Conservation (phyloP, 1,140 invertebrate species). For the Muscidifurax raptorellus region DNA sequence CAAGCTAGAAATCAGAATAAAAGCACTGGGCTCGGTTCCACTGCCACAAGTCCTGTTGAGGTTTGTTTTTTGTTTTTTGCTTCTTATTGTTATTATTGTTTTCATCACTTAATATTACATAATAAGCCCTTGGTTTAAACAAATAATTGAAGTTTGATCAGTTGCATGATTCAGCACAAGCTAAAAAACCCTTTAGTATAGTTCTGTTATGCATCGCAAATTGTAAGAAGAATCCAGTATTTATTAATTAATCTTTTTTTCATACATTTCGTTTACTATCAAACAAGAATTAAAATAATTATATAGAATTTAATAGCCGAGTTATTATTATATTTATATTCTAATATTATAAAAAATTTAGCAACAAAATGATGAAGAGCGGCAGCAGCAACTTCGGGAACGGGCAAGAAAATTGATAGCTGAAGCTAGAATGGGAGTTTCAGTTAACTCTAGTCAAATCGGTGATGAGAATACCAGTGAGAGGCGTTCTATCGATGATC, state of each 20-base stretch:
- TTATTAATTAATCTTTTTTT: not conserved
- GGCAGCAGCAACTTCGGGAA: constrained; percentile 89
- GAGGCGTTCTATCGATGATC: constrained; percentile 69
- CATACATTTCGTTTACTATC: not conserved
- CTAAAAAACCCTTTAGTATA: not conserved
- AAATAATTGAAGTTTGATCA: not conserved
- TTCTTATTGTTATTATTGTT: constrained; percentile 39
- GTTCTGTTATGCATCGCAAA: not conserved
- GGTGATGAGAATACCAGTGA: constrained; percentile 71
- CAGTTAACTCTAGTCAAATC: constrained; percentile 71
- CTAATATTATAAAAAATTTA: constrained; percentile 21
- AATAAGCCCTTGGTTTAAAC: constrained; percentile 17
- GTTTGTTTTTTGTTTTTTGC: constrained; percentile 62
- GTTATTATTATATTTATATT: not conserved
- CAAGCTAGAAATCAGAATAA: constrained; percentile 86
- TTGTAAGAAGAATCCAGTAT: not conserved
- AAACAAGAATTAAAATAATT: not conserved
- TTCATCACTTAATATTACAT: not conserved
- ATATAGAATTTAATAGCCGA: no score
- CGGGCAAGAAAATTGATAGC: constrained; percentile 92
- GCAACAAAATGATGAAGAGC: constrained; percentile 84
- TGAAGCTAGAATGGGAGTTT: constrained; percentile 84
- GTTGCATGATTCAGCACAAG: not conserved
- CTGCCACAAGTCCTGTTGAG: constrained; percentile 73
- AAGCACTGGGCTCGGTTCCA: constrained; percentile 65